Evolutionary conservation across 2,113 vertebrate genomes (phyloP).

Genomic region (Toxostoma redivivum): DNA sequence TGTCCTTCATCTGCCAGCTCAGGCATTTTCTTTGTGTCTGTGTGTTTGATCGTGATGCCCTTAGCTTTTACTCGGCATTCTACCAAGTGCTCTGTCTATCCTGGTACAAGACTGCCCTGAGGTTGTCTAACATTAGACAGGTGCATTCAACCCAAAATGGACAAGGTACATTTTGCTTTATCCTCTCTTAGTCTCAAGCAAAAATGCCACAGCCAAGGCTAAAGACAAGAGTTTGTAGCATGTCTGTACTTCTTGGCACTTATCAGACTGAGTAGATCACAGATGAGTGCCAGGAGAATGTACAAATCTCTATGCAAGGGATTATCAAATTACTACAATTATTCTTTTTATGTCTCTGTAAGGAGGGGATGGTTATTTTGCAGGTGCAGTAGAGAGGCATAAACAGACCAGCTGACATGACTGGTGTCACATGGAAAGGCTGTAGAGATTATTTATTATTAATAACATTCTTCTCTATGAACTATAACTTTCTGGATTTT

Average conservation of each 20-base stretch:
- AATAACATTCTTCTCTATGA: not conserved
- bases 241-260: not conserved
- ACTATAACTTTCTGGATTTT: not conserved
- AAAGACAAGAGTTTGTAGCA: not conserved
- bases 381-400: not conserved
- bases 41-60: not conserved
- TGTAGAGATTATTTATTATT: not conserved
- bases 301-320: not conserved
- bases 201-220: not conserved
- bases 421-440: not conserved
- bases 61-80: not conserved
- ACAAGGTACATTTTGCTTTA: not conserved
- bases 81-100: not conserved
- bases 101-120: not conserved
- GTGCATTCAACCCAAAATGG: not conserved
- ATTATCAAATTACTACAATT: not conserved
- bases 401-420: not conserved
- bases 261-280: not conserved
- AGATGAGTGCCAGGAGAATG: not conserved
- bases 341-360: not conserved
- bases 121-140: not conserved
- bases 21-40: not conserved
- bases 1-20: constrained; percentile 11
- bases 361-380: not conserved
- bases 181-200: not conserved